A percentile compares a stretch with the other conserved stretches of the same genome.
Conservation (phyloP, 1,140 invertebrate species). For the Maniola jurtina region DNA sequence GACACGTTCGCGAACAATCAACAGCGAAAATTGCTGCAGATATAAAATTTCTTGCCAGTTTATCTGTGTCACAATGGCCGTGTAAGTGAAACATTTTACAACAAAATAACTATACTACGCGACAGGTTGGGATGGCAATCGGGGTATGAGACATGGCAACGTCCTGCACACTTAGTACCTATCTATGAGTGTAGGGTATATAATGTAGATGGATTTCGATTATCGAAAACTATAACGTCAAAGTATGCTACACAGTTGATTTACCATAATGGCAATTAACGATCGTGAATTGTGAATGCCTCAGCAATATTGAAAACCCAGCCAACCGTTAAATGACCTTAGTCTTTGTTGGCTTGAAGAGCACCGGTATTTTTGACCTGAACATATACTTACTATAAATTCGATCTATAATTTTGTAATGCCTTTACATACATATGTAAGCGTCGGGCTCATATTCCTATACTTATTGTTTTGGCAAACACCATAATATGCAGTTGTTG, state of each 20-base stretch:
- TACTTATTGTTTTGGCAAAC: no score
- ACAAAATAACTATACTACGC: not conserved
- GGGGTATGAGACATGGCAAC: no score
- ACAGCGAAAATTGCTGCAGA: slow-evolving; percentile 12
- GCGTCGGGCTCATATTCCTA: no score
- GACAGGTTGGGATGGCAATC: no score
- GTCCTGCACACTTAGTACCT: no score
- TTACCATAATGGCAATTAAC: slow-evolving; percentile 4
- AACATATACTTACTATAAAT: no score
- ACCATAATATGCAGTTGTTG: no score
- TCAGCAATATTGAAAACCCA: slow-evolving; percentile 1
- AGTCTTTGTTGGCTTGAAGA: not conserved
- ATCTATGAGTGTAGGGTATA: no score
- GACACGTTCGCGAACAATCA: slow-evolving; percentile 12
- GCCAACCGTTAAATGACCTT: not conserved
- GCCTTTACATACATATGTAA: no score
- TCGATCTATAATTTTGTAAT: no score
- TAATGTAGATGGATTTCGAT: no score
- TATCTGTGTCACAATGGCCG: not conserved
- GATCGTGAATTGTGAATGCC: not conserved
- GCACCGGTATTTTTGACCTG: not conserved
- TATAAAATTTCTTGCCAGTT: slow-evolving; percentile 12
- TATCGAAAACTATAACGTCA: not conserved
- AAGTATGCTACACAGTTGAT: not conserved
- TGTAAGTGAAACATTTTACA: slow-evolving; percentile 1